Evolutionary conservation across 2,113 vertebrate genomes (phyloP), one percentile per base, ranked within the genome.

Genomic region (Syrmaticus mikado): DNA sequence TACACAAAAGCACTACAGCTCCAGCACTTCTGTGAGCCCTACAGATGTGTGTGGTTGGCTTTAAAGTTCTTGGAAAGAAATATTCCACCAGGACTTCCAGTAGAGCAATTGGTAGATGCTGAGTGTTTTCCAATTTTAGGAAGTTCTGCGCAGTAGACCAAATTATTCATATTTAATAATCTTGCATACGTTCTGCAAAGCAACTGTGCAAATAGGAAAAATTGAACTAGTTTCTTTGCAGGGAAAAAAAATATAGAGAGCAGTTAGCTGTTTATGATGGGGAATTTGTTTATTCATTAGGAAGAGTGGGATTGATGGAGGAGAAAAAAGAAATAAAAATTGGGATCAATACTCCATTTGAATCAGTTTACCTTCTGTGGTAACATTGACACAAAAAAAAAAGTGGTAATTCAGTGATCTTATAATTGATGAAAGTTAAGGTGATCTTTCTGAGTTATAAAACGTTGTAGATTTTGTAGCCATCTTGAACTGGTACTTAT

Each of bases 361-460:
- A 52, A 41, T 57, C 28, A 2, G 4, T 32, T 62, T 8, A 84
- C 32, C 32, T 24, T 40, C 13, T 76, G 43, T 9, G 28, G 30
- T 41, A 6, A 13, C 13, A 36, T 25, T 41, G 80, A 38, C 57
- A 46, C 5, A 1, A 0, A 24, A 60, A 1, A 0, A 24, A 60
- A 24, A 60, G 62, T 25, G 70, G 70, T 43, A 55, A 55, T 46
- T 72, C 34, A 25, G 15, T 22, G 36, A 8, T 64, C 11, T 36
- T 60, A 0, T 3, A 38, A 17, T 5, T 30, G 57, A 43, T n/a
- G 9, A 10, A 55, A 81, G 6, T 71, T 46, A 57, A 62, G 40
- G 36, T 36, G 5, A 38, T 19, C 13, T 21, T 58, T 71, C 40
- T 32, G 32, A 60, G 10, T 25, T 46, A 2, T 22, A 34, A 3